Base-by-base conservation (phyloP, 2,888 invertebrate genomes). In the Philopedon plagiatum region DNA sequence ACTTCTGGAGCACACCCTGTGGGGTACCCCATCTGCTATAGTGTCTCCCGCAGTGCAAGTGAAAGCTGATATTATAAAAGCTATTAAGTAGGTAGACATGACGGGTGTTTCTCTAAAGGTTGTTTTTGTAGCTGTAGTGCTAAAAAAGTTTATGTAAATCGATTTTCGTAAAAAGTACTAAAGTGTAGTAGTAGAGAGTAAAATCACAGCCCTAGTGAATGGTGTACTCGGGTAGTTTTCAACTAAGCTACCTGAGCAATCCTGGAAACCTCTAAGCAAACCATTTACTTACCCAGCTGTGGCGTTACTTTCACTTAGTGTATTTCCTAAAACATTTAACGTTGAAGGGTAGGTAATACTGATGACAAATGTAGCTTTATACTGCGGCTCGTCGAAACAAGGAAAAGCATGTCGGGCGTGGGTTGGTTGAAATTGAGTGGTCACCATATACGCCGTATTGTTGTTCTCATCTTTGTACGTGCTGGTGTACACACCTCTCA, bases 21-120 rank as follows among this genome's bases (percentile, higher is more conserved):
- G 75, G 7, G 75, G 68, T 13, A 74, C 66, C 13, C 41, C 51
- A n/a, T 18, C 39, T 19, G 64, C 70, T 11, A 78, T 67, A 8
- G 41, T 29, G 11, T 44, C 49, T 0, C 73, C 76, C 5, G 15
- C 13, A 19, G 74, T 57, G 39, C 79, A 80, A 13, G 77, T 89
- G 78, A 94, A 94, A 81, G 95, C 93, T 0, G 93, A 92, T n/a
- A 96, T 91, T 0, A 93, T 90, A 80, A 94, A 94, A 0, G 96
- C 96, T 1, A 96, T 91, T 18, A 96, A 86, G 80, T 97, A 96
- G 0, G 95, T 94, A 11, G 94, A 94, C 95, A 96, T 97, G 23
- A 80, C 32, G 0, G 89, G 89, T 0, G 89, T 86, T 29, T 78
- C 86, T 29, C 81, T 73, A 23, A 85, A 87, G 13, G 39, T 5